Conservation (phyloP, 2,888 invertebrate genomes). For the Callinectes sapidus region DNA sequence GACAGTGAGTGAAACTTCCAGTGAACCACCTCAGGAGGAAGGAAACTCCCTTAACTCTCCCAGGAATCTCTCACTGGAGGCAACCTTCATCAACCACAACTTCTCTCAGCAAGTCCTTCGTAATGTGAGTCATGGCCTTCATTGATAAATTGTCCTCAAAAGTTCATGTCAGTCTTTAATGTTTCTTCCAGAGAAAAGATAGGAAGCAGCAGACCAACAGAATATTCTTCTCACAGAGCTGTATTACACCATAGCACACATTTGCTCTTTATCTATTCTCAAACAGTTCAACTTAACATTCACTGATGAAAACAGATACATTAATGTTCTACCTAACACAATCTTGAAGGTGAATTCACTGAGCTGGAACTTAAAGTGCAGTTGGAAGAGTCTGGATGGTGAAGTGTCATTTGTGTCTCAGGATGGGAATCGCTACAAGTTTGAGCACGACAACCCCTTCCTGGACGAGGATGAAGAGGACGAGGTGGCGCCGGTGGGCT, state of each 20-base stretch:
- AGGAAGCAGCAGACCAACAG: neutral
- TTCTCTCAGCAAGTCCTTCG: slow-evolving; percentile 96
- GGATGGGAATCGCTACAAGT: slow-evolving; percentile 88
- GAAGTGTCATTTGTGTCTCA: slow-evolving; percentile 67
- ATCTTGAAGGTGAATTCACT: neutral
- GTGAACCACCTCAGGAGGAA: slow-evolving; percentile 98
- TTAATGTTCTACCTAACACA: neutral
- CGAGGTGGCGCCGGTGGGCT: slow-evolving; percentile 95
- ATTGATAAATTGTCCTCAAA: neutral
- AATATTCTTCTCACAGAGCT: neutral
- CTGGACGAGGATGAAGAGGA: slow-evolving; percentile 90
- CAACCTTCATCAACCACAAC: slow-evolving; percentile 99
- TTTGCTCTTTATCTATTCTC: neutral
- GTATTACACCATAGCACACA: neutral
- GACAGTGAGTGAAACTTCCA: slow-evolving; percentile 98
- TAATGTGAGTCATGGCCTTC: slow-evolving; percentile 75
- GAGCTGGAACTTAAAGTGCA: neutral
- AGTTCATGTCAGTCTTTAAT: neutral
- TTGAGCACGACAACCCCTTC: slow-evolving; percentile 94
- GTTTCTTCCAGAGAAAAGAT: neutral
- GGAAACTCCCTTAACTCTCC: slow-evolving; percentile 96
- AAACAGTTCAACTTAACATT: neutral
- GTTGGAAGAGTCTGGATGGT: neutral
- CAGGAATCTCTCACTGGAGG: slow-evolving; percentile 95
- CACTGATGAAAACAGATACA: neutral